These are phyloP conservation scores for Gallinago jamesoni DNA, from an alignment of 2,113 vertebrate genomes.

Conservation along the genomic window DNA sequence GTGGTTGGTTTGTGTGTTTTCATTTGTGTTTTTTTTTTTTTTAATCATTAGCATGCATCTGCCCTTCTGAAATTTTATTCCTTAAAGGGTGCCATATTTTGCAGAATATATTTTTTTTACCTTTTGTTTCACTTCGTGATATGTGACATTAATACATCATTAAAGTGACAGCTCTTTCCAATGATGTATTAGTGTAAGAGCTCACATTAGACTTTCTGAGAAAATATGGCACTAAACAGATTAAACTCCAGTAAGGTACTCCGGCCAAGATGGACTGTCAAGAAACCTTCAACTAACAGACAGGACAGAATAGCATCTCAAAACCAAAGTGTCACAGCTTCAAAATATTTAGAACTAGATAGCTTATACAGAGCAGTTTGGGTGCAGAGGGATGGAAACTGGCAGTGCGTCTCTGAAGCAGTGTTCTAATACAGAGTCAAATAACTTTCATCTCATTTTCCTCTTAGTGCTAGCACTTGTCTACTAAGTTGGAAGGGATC, in stretches of 20 bases:
- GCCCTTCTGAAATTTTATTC: background rate
- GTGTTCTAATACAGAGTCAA: background rate
- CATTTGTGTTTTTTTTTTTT: background rate
- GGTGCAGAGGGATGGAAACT: background rate
- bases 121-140: background rate
- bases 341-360: background rate
- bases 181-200: constrained; percentile 9
- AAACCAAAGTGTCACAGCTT: background rate
- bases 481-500: background rate
- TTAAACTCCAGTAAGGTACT: background rate
- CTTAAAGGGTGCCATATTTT: background rate
- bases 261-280: background rate
- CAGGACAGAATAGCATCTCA: background rate
- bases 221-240: background rate
- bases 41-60: background rate
- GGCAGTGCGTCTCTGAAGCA: background rate
- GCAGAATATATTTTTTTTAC: constrained; percentile 14
- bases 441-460: background rate
- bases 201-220: background rate
- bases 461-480: background rate
- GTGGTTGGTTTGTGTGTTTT: background rate
- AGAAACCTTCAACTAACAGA: background rate
- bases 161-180: constrained; percentile 35
- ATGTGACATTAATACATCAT: constrained; percentile 17
- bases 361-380: background rate